phyloP scores from a whole-genome alignment of 92 coral and sea anemone species.

The Phenganax subtilis region DNA sequence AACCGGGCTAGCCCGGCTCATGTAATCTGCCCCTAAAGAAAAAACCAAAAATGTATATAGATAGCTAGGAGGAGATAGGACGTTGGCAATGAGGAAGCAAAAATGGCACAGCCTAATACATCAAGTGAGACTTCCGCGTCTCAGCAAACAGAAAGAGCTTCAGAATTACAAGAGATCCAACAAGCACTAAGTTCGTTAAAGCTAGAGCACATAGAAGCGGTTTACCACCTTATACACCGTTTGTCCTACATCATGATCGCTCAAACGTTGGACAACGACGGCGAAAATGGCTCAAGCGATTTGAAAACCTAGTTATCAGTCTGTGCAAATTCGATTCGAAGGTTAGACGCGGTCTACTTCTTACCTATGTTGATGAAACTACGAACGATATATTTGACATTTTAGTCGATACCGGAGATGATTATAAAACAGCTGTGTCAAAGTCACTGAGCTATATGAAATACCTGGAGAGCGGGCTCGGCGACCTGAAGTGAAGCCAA shows the following conservation, averaged over 20 bases:
- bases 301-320: conserved; percentile 37
- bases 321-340: conserved; percentile 43
- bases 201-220: not conserved
- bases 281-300: conserved; percentile 43
- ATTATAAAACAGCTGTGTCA: conserved; percentile 28
- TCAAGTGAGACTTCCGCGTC: not conserved
- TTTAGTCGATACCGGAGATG: conserved; percentile 38
- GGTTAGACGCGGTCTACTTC: conserved; percentile 48
- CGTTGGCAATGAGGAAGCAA: conserved; percentile 33
- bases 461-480: too few relatives aligned
- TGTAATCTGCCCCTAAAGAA: too few relatives aligned
- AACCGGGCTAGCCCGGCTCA: too few relatives aligned
- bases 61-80: not conserved
- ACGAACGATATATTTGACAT: conserved; percentile 47
- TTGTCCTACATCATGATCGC: conserved; percentile 13
- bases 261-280: conserved; percentile 37
- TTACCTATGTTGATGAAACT: conserved; percentile 50
- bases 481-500: too few relatives aligned
- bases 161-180: not conserved
- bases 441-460: not conserved
- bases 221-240: not conserved
- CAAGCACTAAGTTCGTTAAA: not conserved
- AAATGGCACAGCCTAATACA: not conserved
- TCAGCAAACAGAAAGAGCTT: not conserved
- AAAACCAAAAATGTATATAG: not conserved